These are phyloP conservation scores for Himalopsyche tibetana DNA, from an alignment of 2,888 invertebrate genomes.

Conservation along the genomic window DNA sequence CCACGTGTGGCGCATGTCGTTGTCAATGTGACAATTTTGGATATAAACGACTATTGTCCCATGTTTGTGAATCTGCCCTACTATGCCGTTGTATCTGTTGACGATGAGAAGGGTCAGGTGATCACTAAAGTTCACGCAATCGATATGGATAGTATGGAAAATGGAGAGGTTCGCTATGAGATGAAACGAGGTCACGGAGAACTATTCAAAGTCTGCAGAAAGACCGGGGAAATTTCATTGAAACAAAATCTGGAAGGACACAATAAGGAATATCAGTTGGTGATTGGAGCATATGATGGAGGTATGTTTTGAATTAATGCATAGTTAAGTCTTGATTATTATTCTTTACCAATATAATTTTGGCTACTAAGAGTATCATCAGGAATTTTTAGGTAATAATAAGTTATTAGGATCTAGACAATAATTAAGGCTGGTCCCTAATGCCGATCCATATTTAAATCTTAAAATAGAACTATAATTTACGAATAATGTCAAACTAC, in stretches of 20 bases:
- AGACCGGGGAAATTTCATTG: constrained; percentile 89
- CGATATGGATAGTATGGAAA: constrained; percentile 93
- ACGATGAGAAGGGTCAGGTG: constrained; percentile 87
- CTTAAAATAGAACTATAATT: too few relatives aligned
- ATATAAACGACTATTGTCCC: constrained; percentile 97
- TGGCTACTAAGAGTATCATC: too few relatives aligned
- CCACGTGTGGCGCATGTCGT: constrained; percentile 88
- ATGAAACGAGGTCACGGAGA: constrained; percentile 94
- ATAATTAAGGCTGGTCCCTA: too few relatives aligned
- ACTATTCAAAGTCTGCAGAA: constrained; percentile 90
- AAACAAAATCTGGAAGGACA: constrained; percentile 89
- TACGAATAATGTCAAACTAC: neutral
- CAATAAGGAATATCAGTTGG: constrained; percentile 86
- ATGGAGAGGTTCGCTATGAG: constrained; percentile 94
- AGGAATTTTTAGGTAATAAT: too few relatives aligned
- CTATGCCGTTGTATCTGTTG: constrained; percentile 92
- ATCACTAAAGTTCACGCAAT: constrained; percentile 92
- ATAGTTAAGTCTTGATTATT: too few relatives aligned
- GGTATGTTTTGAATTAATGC: constrained; percentile 72
- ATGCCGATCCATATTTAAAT: too few relatives aligned
- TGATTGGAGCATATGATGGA: constrained; percentile 92
- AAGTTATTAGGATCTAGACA: too few relatives aligned
- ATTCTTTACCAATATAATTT: too few relatives aligned
- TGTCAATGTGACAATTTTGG: constrained; percentile 89
- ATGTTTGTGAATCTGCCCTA: constrained; percentile 96